These are phyloP conservation scores for Synanthedon myopaeformis DNA, from an alignment of 2,888 invertebrate species.

Conservation along the genomic window DNA sequence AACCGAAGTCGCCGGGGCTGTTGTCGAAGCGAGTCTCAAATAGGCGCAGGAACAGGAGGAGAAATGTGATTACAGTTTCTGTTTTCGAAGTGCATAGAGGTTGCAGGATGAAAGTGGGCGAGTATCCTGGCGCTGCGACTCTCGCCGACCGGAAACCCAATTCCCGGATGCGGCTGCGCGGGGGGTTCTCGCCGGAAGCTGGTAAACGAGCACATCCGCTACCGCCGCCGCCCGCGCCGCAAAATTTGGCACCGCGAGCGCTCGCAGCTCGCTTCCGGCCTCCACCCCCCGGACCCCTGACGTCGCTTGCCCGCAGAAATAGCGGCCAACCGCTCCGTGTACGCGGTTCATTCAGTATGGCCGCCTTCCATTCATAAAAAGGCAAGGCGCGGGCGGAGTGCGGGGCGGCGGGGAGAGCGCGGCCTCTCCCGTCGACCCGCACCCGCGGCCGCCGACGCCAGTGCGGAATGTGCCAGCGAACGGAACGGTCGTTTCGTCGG, in stretches of 20 bases:
- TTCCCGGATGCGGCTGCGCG: constrained; percentile 69
- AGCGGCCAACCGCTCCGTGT: constrained; percentile 70
- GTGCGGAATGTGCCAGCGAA: constrained; percentile 69
- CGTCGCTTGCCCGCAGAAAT: constrained; percentile 64
- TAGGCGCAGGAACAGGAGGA: constrained; percentile 7
- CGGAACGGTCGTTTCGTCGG: constrained; percentile 72
- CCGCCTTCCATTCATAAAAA: constrained; percentile 81
- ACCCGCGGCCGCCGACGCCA: constrained; percentile 63
- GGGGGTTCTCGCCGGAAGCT: constrained; percentile 68
- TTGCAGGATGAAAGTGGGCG: constrained; percentile 61
- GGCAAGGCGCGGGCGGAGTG: constrained; percentile 64
- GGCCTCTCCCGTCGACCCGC: constrained; percentile 64
- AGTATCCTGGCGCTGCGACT: constrained; percentile 51
- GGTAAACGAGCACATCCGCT: constrained; percentile 69
- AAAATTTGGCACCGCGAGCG: constrained; percentile 69
- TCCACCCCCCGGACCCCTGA: constrained; percentile 55
- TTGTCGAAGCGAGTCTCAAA: not conserved
- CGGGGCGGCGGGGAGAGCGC: constrained; percentile 60
- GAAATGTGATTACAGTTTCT: not conserved
- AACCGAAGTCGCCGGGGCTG: constrained; percentile 12
- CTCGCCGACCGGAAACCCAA: constrained; percentile 67
- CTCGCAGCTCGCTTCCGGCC: constrained; percentile 67
- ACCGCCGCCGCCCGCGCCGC: constrained; percentile 64
- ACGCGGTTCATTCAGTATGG: constrained; percentile 79
- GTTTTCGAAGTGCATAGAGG: constrained; percentile 18